Conservation (phyloP, 2,888 invertebrate genomes). For the Agrotis ipsilon region DNA sequence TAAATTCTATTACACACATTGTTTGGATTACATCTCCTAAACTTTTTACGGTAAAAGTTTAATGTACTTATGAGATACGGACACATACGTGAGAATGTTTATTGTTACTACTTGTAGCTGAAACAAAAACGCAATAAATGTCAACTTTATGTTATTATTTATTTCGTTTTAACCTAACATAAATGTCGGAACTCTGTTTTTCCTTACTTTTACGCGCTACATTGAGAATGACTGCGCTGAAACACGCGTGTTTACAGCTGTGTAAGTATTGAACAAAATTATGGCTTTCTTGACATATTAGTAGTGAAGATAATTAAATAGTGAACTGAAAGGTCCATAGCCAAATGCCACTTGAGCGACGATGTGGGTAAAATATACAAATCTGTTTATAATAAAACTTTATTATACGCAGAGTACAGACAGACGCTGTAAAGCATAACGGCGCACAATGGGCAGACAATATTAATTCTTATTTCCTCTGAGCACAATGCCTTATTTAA, state of each 20-base stretch:
- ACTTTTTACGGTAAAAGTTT: slow-evolving; percentile 17
- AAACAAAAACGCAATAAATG: slow-evolving; percentile 48
- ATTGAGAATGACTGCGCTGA: slow-evolving; percentile 19
- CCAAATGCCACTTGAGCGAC: slow-evolving; percentile 40
- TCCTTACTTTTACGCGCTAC: slow-evolving; percentile 32
- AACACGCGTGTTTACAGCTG: slow-evolving; percentile 26
- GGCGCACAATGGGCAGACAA: slow-evolving; percentile 53
- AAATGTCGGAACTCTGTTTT: slow-evolving; percentile 33
- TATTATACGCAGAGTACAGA: slow-evolving; percentile 44
- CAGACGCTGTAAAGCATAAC: slow-evolving; percentile 45
- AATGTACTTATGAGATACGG: slow-evolving; percentile 6
- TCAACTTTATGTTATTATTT: slow-evolving; percentile 52
- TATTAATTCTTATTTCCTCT: slow-evolving; percentile 60
- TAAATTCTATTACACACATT: slow-evolving; percentile 4
- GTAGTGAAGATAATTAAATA: slow-evolving; percentile 29
- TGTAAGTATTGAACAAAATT: slow-evolving; percentile 22
- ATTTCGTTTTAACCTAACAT: slow-evolving; percentile 48
- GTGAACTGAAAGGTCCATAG: slow-evolving; percentile 28
- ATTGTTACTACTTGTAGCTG: slow-evolving; percentile 21
- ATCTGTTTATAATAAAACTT: slow-evolving; percentile 53
- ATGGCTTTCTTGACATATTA: slow-evolving; percentile 16
- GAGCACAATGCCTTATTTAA: slow-evolving; percentile 62
- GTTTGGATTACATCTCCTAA: slow-evolving; percentile 12
- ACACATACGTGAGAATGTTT: slow-evolving; percentile 28
- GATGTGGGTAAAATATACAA: slow-evolving; percentile 45